Conservation (phyloP, 2,797 vertebrate genomes). For the Sardinella longiceps region DNA sequence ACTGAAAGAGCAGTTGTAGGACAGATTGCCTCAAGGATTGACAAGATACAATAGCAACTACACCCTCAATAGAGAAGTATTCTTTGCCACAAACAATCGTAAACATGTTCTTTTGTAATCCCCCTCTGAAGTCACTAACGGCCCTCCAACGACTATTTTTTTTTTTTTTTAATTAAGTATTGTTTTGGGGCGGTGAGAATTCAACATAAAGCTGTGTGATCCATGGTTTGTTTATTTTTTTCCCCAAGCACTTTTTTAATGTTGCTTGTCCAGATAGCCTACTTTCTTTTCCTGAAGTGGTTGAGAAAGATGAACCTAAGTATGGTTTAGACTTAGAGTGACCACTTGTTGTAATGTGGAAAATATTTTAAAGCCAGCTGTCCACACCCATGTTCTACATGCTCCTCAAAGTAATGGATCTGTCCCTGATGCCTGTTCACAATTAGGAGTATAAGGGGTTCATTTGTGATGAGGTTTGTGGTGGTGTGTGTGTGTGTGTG, state of each 20-base stretch:
- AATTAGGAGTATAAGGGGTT: neutral
- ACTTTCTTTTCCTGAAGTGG: neutral
- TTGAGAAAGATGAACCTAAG: neutral
- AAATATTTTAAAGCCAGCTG: neutral
- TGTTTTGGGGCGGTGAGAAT: too few relatives aligned
- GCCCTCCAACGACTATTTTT: neutral
- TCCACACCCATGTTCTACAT: neutral
- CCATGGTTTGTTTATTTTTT: neutral
- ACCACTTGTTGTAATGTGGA: neutral
- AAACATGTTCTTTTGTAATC: neutral
- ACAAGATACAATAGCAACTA: neutral
- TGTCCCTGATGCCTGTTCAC: conserved; percentile 4
- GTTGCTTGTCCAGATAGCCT: neutral
- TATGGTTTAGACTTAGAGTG: neutral
- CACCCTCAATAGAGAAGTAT: neutral
- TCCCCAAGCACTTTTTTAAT: neutral
- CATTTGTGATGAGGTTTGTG: neutral
- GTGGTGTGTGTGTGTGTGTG: neutral
- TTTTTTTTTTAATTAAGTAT: neutral
- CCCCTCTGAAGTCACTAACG: too few relatives aligned
- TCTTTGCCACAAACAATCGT: neutral
- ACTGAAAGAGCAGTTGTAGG: conserved; percentile 7
- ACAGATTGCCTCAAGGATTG: neutral
- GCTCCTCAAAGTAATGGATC: neutral
- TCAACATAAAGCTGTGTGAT: too few relatives aligned